Base-by-base conservation (phyloP, 2,888 invertebrate genomes). In the Eupithecia vulgata region DNA sequence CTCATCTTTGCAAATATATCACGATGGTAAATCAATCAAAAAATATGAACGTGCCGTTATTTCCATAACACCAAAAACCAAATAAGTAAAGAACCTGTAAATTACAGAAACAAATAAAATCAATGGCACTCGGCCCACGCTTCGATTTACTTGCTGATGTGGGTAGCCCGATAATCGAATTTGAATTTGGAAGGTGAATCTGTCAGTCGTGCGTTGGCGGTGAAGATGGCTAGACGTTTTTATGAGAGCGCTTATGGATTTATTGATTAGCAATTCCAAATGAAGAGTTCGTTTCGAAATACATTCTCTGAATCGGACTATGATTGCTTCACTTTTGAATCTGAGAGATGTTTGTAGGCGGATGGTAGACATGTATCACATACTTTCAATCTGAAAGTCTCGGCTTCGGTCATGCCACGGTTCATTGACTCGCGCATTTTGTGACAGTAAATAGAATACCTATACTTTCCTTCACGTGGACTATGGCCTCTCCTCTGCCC, bases 171-270 rank as follows among this genome's bases (percentile, higher is more conserved):
- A 76, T 75, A 70, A 72, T 72, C 40, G 74, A 74, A 79, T 78
- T 79, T 72, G 72, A 73, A 74, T 76, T 78, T 78, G 69, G 74
- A 71, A 76, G 70, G 73, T 70, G 42, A 72, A 77, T 76, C 64
- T 77, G 78, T 71, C 76, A 81, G 75, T 78, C 74, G 75, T 64
- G 81, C 81, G 81, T 81, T 81, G 81, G 81, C 79, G 81, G 76
- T 64, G 52, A 70, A 65, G 67, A 78, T 76, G 81, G 77, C 67
- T 57, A 71, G 76, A 79, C 78, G 80, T 70, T 75, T 74, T 72
- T 67, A 64, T 37, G 67, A 40, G n/a, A 57, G 40, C 62, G 25
- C 57, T 70, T 75, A 70, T 72, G 67, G 74, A 59, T 48, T 72
- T 62, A 68, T 59, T 72, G 25, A 72, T 70, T 71, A 75, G 25